Percentiles rank a stretch among this genome's conserved stretches.
Conservation (phyloP, 1,140 invertebrate species). For the Zophobas atratus region DNA sequence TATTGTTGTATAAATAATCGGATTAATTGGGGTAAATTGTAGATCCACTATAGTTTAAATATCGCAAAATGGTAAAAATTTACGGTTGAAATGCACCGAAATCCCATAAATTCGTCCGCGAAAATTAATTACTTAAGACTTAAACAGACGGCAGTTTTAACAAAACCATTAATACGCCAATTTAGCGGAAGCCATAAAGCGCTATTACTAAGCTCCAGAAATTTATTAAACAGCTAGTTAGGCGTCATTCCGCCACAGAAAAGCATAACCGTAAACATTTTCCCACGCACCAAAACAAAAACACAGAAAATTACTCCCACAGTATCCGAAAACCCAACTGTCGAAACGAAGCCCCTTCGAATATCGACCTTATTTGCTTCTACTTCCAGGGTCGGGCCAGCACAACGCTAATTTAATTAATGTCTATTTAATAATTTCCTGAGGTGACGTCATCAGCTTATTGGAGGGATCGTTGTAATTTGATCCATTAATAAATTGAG, state of each 20-base stretch:
- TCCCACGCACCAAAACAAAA: background rate
- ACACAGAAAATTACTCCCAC: background rate
- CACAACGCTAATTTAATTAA: no score
- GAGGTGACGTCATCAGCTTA: no score
- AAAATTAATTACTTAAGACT: constrained; percentile 14
- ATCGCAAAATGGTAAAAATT: no score
- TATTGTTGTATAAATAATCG: no score
- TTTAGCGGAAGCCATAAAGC: constrained; percentile 35
- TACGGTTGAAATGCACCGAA: background rate
- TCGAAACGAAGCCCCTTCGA: background rate
- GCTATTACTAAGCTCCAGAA: constrained; percentile 32
- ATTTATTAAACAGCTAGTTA: constrained; percentile 35
- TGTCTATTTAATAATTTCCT: no score
- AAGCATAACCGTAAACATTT: background rate
- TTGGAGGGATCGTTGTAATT: no score
- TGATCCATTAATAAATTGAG: no score
- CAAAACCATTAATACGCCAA: constrained; percentile 36
- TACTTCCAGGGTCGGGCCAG: background rate
- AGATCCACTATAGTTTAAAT: background rate
- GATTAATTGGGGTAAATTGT: background rate
- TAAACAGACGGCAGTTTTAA: constrained; percentile 25
- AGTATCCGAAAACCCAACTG: background rate
- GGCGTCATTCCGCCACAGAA: background rate
- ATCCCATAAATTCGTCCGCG: background rate
- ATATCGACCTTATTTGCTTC: constrained; percentile 2